Conservation (phyloP, 2,888 invertebrate genomes). For the Pediacus dermestoides region DNA sequence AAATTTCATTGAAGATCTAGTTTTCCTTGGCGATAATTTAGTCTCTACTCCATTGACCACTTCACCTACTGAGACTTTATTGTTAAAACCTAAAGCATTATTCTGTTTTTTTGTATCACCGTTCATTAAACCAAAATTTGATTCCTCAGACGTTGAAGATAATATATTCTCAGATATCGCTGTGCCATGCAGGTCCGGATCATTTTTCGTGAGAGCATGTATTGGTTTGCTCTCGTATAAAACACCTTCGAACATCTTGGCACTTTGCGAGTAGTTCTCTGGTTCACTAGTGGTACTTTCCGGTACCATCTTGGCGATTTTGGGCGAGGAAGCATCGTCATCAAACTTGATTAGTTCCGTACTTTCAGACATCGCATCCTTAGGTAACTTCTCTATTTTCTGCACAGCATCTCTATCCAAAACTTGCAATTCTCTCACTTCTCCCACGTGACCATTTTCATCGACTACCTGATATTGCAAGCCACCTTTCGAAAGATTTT, state of each 20-base stretch:
- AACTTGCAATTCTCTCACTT: conserved; percentile 40
- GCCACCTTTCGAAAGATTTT: conserved; percentile 40
- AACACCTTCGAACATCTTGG: too few relatives aligned
- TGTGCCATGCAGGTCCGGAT: not conserved
- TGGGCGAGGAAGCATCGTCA: too few relatives aligned
- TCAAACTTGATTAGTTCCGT: conserved; percentile 3
- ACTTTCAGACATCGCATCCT: not conserved
- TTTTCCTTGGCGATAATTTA: conserved; percentile 39
- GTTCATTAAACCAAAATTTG: too few relatives aligned
- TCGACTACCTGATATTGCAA: conserved; percentile 46
- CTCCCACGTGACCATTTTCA: conserved; percentile 44
- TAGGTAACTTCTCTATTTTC: conserved; percentile 19
- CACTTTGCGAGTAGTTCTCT: not conserved
- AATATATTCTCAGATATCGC: not conserved
- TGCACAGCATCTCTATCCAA: conserved; percentile 18
- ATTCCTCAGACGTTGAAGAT: too few relatives aligned
- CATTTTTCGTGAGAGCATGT: too few relatives aligned
- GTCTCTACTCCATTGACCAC: conserved; percentile 1
- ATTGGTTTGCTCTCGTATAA: too few relatives aligned
- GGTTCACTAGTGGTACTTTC: not conserved
- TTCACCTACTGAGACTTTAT: too few relatives aligned
- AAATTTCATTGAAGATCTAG: conserved; percentile 30
- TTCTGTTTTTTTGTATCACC: not conserved
- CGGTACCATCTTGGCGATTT: not conserved
- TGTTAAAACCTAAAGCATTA: too few relatives aligned